Conservation (phyloP, 53 echinoderm and acorn worm genomes). For the Pentamera pediparva region DNA sequence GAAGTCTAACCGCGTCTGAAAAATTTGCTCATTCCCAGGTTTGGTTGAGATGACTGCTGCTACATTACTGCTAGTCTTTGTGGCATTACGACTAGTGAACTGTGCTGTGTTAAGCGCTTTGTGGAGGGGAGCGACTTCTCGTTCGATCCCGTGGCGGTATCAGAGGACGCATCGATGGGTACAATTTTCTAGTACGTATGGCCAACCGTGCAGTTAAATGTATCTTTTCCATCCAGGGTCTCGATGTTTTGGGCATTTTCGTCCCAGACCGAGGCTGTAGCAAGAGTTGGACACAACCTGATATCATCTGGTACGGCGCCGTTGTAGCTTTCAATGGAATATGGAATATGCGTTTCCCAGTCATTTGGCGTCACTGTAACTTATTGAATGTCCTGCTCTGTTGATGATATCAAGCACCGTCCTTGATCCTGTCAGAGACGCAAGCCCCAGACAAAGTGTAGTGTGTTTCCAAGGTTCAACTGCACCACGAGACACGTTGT, state of each 20-base stretch:
- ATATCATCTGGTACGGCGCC: conserved; percentile 34
- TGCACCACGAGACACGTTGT: conserved; percentile 40
- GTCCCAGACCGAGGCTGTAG: conserved; percentile 42
- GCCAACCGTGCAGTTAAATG: conserved; percentile 39
- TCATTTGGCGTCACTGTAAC: conserved; percentile 27
- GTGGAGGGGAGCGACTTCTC: conserved; percentile 35
- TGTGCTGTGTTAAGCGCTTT: conserved; percentile 37
- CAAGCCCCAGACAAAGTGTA: conserved; percentile 41
- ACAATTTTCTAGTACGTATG: conserved; percentile 51
- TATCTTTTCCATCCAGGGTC: conserved; percentile 45
- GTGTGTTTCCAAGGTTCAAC: conserved; percentile 60
- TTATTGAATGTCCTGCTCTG: conserved; percentile 46
- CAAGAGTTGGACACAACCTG: conserved; percentile 13
- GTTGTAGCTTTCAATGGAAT: conserved; percentile 11
- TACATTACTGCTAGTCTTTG: neutral
- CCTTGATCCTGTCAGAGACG: conserved; percentile 66
- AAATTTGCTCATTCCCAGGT: neutral
- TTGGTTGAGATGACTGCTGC: neutral
- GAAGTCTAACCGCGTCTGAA: conserved; percentile 14
- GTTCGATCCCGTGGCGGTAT: conserved; percentile 3
- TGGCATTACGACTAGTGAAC: neutral
- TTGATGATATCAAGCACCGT: conserved; percentile 38
- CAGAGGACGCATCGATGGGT: neutral
- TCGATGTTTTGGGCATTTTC: conserved; percentile 44
- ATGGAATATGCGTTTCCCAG: conserved; percentile 53